phyloP scores from a whole-genome alignment of 1,140 invertebrate genomes.

The Drosophila subpulchrella region DNA sequence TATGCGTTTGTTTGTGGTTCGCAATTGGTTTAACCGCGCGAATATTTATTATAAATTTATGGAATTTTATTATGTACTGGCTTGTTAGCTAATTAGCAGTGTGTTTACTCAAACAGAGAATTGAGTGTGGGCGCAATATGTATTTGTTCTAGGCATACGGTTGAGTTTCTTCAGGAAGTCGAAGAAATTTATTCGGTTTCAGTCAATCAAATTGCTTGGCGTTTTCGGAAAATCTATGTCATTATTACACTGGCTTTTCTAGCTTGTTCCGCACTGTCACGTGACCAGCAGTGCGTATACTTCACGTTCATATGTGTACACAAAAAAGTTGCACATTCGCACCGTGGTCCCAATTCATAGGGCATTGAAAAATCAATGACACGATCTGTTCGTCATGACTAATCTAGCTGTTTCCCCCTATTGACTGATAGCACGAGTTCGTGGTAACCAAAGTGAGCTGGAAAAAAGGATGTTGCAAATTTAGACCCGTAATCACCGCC shows the following conservation, averaged over 20 bases:
- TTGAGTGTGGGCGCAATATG: not conserved
- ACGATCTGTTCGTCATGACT: conserved; percentile 6
- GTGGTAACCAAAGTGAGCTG: not conserved
- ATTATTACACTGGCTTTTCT: conserved; percentile 3
- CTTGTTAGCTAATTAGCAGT: conserved; percentile 37
- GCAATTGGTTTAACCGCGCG: conserved; percentile 41
- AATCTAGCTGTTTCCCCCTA: conserved; percentile 11
- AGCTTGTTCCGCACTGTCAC: conserved; percentile 19
- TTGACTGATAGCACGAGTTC: conserved; percentile 10
- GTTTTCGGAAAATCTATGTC: not conserved
- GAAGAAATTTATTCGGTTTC: not conserved
- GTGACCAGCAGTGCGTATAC: conserved; percentile 50
- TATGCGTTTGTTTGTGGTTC: conserved; percentile 32
- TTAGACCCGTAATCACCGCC: not conserved
- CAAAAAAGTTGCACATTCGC: conserved; percentile 32
- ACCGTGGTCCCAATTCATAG: conserved; percentile 21
- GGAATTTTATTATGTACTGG: conserved; percentile 45
- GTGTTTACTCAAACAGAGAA: conserved; percentile 44
- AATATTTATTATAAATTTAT: conserved; percentile 68
- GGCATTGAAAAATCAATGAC: not conserved
- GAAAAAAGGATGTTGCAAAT: not conserved
- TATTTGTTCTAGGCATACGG: not conserved
- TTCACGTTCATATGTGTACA: conserved; percentile 18
- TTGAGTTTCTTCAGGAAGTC: not conserved
- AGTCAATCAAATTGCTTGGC: conserved; percentile 9